Evolutionary conservation across 2,888 invertebrate genomes (phyloP).

Genomic region (Hyalella azteca): DNA sequence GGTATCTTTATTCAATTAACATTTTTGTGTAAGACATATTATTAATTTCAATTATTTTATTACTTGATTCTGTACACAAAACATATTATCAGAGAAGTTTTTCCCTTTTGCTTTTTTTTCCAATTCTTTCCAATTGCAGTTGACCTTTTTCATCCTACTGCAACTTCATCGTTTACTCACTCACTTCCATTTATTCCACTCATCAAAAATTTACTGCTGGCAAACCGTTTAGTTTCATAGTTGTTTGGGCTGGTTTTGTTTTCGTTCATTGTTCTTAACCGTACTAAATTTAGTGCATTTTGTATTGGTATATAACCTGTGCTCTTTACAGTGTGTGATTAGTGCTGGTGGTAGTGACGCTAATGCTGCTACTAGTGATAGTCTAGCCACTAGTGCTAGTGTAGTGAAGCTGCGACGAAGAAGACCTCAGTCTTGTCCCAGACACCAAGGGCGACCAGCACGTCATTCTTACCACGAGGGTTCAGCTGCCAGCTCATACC

Average conservation of each 20-base stretch:
- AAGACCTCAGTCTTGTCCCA: conserved; percentile 4
- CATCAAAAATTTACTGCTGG: background rate
- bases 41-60: background rate
- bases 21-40: background rate
- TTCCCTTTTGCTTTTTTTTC: background rate
- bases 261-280: background rate
- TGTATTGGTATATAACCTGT: background rate
- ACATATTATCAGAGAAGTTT: background rate
- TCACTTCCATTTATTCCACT: too few relatives aligned
- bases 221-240: background rate
- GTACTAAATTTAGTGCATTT: background rate
- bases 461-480: conserved; percentile 58
- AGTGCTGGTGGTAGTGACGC: conserved; percentile 49
- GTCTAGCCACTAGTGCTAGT: background rate
- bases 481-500: conserved; percentile 52
- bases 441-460: conserved; percentile 39
- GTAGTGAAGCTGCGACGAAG: conserved; percentile 47
- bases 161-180: background rate
- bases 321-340: conserved; percentile 53
- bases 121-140: background rate
- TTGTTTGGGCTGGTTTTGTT: background rate
- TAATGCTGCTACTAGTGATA: background rate
- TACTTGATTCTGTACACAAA: background rate
- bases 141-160: background rate
- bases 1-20: too few relatives aligned